Evolutionary conservation across 2,113 vertebrate genomes (phyloP).

Genomic region (Panthera tigris): DNA sequence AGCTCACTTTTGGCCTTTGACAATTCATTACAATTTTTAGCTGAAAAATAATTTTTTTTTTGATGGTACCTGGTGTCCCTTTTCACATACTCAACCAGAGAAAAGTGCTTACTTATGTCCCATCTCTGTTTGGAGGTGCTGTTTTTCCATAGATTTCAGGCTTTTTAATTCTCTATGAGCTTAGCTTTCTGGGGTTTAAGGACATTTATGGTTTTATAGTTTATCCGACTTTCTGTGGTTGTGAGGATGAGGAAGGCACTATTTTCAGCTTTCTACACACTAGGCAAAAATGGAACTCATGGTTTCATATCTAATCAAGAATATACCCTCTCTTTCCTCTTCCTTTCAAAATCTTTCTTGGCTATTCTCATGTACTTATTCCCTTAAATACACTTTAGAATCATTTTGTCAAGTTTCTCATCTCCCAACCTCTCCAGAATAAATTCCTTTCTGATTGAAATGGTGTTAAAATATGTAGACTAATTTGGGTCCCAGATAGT

Average conservation of each 20-base stretch:
- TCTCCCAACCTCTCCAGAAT: not conserved
- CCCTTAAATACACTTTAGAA: slow-evolving; percentile 17
- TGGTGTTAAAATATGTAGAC: not conserved
- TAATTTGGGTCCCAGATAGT: not conserved
- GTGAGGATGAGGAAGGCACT: not conserved
- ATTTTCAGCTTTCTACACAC: not conserved
- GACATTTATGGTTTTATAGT: not conserved
- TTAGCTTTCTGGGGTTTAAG: not conserved
- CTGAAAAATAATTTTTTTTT: not conserved
- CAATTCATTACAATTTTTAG: not conserved
- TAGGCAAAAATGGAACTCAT: not conserved
- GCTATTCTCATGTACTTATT: not conserved
- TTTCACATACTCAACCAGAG: not conserved
- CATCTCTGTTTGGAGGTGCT: not conserved
- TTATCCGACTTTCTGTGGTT: not conserved
- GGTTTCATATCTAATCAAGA: slow-evolving; percentile 15
- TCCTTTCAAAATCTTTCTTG: not conserved
- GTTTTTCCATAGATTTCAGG: not conserved
- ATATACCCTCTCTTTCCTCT: not conserved
- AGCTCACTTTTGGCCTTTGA: not conserved
- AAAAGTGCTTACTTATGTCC: not conserved
- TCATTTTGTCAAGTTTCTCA: not conserved
- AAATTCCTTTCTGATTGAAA: not conserved
- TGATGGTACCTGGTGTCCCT: not conserved
- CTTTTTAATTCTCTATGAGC: not conserved